Conservation (phyloP, 2,113 vertebrate species). For the Cariama cristata region DNA sequence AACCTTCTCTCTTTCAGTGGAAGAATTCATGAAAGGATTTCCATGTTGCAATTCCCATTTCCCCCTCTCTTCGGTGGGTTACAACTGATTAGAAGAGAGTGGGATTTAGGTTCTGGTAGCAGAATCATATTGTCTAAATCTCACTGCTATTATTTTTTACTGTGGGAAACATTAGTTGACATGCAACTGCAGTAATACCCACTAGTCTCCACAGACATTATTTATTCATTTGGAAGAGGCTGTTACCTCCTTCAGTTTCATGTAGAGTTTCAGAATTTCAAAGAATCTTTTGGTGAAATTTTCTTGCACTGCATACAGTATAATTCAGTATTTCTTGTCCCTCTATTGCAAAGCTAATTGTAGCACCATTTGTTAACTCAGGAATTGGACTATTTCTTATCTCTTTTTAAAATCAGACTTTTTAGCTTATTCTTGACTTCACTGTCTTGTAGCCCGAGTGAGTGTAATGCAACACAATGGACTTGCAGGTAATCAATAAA, state of each 20-base stretch:
- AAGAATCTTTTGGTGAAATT: background rate
- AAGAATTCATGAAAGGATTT: background rate
- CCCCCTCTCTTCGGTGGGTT: background rate
- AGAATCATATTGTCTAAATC: background rate
- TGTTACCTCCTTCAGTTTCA: background rate
- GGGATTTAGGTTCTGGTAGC: background rate
- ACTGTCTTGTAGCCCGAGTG: conserved; percentile 14
- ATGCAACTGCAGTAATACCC: background rate
- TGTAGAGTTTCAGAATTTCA: conserved; percentile 13
- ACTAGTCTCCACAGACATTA: background rate
- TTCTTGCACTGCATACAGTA: background rate
- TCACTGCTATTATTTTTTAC: background rate
- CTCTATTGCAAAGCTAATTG: conserved; percentile 8
- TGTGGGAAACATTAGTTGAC: background rate
- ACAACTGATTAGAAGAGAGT: background rate
- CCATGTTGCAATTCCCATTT: background rate
- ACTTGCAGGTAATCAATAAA: conserved; percentile 66
- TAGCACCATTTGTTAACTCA: background rate
- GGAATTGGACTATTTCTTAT: conserved; percentile 39
- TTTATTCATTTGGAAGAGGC: conserved; percentile 29
- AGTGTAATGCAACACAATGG: conserved; percentile 68
- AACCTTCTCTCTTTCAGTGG: background rate
- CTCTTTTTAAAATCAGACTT: conserved; percentile 11
- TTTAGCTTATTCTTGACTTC: conserved; percentile 55
- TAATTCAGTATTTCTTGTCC: conserved; percentile 23